Evolutionary conservation across 2,888 invertebrate species (phyloP).

Genomic region (Apotomis capreana): DNA sequence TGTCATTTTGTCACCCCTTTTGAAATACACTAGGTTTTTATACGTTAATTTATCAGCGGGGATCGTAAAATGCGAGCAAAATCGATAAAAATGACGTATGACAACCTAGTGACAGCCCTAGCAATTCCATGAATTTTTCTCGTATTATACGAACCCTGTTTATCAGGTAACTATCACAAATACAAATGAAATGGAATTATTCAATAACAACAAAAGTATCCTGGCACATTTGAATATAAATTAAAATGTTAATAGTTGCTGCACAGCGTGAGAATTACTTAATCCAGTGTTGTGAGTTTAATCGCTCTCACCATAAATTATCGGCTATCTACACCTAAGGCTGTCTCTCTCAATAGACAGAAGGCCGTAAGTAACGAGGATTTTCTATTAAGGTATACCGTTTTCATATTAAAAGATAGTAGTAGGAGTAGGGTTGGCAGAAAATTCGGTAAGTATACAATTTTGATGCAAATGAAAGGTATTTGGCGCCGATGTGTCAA

Average conservation of each 20-base stretch:
- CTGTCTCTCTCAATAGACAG: neutral
- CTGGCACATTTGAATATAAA: neutral
- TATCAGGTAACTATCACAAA: neutral
- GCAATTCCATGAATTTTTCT: too few species aligned
- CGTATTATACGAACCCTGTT: too few species aligned
- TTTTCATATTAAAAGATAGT: neutral
- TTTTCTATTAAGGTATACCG: neutral
- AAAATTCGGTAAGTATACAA: neutral
- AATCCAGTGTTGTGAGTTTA: conserved; percentile 2
- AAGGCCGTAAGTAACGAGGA: neutral
- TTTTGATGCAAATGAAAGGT: too few species aligned
- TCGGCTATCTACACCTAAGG: conserved; percentile 11
- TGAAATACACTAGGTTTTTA: too few species aligned
- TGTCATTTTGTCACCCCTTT: too few species aligned
- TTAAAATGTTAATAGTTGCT: conserved; percentile 4
- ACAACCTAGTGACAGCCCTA: too few species aligned
- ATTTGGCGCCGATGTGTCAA: too few species aligned
- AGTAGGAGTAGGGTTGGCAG: neutral
- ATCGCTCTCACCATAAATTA: conserved; percentile 15
- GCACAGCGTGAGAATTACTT: conserved; percentile 6
- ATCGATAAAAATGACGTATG: too few species aligned
- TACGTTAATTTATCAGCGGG: too few species aligned
- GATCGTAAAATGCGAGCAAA: too few species aligned
- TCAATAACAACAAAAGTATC: neutral
- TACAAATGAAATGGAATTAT: neutral